A percentile compares a stretch with the other conserved stretches of the same genome.
phyloP scores from a whole-genome alignment of 2,888 invertebrate species.

The Cataglyphis livida region DNA sequence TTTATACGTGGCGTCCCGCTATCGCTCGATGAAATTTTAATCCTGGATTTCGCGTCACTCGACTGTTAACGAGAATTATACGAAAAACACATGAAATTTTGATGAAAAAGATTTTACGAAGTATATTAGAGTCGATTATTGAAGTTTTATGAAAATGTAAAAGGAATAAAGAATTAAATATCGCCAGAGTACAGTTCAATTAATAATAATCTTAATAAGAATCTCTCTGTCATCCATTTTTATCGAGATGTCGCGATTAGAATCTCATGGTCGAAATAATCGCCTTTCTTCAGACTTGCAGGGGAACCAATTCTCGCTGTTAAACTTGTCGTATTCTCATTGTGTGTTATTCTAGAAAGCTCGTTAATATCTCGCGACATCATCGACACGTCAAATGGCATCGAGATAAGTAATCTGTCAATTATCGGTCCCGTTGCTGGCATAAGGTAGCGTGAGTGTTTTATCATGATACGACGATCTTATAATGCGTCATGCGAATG shows the following conservation, averaged over 20 bases:
- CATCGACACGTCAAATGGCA: slow-evolving; percentile 34
- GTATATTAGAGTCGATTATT: not conserved
- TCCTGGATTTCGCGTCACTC: not conserved
- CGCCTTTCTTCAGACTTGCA: slow-evolving; percentile 1
- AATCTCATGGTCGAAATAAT: slow-evolving; percentile 27
- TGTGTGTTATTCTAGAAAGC: slow-evolving; percentile 17
- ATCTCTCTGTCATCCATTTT: slow-evolving; percentile 24
- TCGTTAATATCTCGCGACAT: slow-evolving; percentile 43
- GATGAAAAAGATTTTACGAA: not conserved
- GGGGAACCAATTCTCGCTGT: slow-evolving; percentile 11
- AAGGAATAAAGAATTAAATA: not conserved
- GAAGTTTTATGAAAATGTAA: not conserved
- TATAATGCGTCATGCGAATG: not conserved
- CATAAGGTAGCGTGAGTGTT: not conserved
- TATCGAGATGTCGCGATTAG: slow-evolving; percentile 31
- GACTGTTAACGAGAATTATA: not conserved
- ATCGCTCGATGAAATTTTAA: slow-evolving; percentile 13
- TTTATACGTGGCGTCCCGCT: not conserved
- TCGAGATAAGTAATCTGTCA: slow-evolving; percentile 43
- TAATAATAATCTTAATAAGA: slow-evolving; percentile 40
- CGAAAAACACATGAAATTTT: too few relatives aligned
- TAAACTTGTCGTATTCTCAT: slow-evolving; percentile 40
- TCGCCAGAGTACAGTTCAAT: slow-evolving; percentile 1
- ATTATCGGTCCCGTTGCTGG: slow-evolving; percentile 37
- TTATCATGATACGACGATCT: slow-evolving; percentile 4